A percentile compares a stretch with the other conserved stretches of the same genome.
Conservation (phyloP, 1,140 invertebrate genomes). For the Cheumatopsyche charites region DNA sequence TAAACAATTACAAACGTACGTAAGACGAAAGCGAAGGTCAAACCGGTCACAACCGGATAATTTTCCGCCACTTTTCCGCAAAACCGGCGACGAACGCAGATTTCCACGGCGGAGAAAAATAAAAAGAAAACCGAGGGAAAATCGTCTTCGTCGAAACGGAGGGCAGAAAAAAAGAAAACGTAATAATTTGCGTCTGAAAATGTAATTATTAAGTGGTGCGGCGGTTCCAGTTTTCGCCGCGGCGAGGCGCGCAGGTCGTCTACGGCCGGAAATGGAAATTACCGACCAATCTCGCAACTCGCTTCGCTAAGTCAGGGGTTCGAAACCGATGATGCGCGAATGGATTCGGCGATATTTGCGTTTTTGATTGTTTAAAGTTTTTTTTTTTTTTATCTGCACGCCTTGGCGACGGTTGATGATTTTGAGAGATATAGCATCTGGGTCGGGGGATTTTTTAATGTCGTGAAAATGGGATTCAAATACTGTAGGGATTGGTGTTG, state of each 20-base stretch:
- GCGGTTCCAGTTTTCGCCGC: slow-evolving; percentile 12
- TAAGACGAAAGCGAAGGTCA: neutral
- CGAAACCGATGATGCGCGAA: too few relatives aligned
- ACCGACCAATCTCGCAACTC: slow-evolving; percentile 62
- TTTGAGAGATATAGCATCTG: too few relatives aligned
- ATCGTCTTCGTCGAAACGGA: too few relatives aligned
- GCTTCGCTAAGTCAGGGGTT: neutral
- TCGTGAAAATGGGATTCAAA: too few relatives aligned
- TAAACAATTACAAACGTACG: too few relatives aligned
- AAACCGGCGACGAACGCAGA: neutral
- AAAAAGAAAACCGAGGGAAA: too few relatives aligned
- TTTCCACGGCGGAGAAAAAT: too few relatives aligned
- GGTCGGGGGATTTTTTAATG: too few relatives aligned
- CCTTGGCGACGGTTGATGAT: too few relatives aligned
- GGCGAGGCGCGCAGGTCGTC: slow-evolving; percentile 48
- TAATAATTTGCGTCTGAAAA: slow-evolving; percentile 23
- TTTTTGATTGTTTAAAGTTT: neutral
- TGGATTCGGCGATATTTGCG: neutral
- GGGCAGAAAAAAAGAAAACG: neutral
- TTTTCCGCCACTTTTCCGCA: neutral
- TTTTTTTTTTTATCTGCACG: neutral
- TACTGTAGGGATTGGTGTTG: too few relatives aligned
- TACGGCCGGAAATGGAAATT: slow-evolving; percentile 64
- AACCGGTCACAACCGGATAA: slow-evolving; percentile 1
- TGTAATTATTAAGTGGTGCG: slow-evolving; percentile 29